Base-by-base conservation (phyloP, 2,888 invertebrate species). In the Eulithis prunata region DNA sequence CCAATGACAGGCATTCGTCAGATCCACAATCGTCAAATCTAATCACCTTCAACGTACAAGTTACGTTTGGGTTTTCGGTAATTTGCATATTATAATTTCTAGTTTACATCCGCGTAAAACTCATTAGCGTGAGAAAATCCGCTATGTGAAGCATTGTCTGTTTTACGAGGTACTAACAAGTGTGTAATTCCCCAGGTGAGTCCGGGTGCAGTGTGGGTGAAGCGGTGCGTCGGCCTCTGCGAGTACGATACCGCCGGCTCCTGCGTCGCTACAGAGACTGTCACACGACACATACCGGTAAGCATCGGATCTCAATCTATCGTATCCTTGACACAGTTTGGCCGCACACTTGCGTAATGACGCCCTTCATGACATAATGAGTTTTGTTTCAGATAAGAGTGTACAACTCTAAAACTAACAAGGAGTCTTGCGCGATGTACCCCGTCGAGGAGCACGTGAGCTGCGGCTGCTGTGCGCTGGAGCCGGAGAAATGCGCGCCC, bases 201-300 rank as follows among this genome's bases (percentile, higher is more conserved):
- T 66, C 92, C 92, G 4, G 83, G 88, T 52, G 86, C 89, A 5
- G 89, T 91, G 67, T 93, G 92, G 92, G 89, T 92, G 61, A 91
- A 91, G 72, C 81, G 89, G 11, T 93, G 92, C 75, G 87, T 89
- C 60, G 92, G 92, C 8, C 84, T 91, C 57, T 92, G 92, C 78
- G 88, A 88, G 77, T 86, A 81, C 71, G 85, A 83, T 47, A 81
- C 78, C 64, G 77, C 78, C 0, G 88, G 86, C 57, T 82, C 86
- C 62, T 93, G 92, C 76, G 79, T 86, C 47, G 78, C 91, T 47
- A 83, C 80, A 4, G 84, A 83, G 59, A 85, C 80, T 11, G 78
- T 67, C 67, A 81, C 74, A 56, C 80, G 85, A 55, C 78, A 87
- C 61, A 85, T 92, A 76, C 91, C 91, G 76, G 92, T 92, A 77